These are phyloP conservation scores for Noctuana brunneofusca DNA, from an alignment of 2,888 invertebrate genomes.

Conservation along the genomic window DNA sequence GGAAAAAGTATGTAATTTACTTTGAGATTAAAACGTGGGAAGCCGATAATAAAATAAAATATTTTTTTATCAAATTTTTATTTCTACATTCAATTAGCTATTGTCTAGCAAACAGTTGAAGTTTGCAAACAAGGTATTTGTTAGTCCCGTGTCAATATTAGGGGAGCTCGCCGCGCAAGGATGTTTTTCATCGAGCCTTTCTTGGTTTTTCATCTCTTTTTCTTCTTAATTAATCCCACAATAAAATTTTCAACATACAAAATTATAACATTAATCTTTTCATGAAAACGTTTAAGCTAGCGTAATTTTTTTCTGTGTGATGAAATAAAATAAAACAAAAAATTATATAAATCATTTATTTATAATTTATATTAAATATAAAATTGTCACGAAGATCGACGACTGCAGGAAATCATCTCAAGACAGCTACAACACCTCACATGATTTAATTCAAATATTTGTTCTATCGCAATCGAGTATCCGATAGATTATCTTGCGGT, in stretches of 20 bases:
- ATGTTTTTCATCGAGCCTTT: constrained; percentile 2
- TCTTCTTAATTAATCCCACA: constrained; percentile 17
- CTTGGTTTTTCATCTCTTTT: constrained; percentile 18
- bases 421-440: constrained; percentile 65
- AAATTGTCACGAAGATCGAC: constrained; percentile 68
- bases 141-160: constrained; percentile 24
- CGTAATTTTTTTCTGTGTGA: not conserved
- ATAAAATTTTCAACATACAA: too few species aligned
- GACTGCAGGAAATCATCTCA: constrained; percentile 59
- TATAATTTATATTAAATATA: constrained; percentile 75
- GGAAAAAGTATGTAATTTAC: too few species aligned
- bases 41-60: not conserved
- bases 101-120: constrained; percentile 10
- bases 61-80: not conserved
- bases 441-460: constrained; percentile 44
- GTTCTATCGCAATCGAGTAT: not conserved
- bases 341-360: constrained; percentile 28
- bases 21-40: too few species aligned
- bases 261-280: too few species aligned
- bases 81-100: not conserved
- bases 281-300: too few species aligned
- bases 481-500: not conserved
- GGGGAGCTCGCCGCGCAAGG: constrained; percentile 8
- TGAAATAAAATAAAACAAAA: constrained; percentile 14
- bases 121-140: constrained; percentile 18